Evolutionary conservation across 2,797 vertebrate genomes (phyloP).

Genomic region (Esox masquinongy): DNA sequence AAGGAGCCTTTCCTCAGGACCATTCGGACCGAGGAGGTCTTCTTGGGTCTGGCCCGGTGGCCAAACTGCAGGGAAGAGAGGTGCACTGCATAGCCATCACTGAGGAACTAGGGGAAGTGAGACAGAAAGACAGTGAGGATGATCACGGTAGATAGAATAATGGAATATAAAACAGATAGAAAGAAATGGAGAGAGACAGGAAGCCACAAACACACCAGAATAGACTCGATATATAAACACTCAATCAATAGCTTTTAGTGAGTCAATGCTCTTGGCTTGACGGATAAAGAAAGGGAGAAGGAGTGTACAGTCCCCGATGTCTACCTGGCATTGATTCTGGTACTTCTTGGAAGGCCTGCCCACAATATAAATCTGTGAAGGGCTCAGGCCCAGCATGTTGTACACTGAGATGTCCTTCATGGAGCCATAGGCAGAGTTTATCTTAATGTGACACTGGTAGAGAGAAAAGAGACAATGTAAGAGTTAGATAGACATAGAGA

Average conservation of each 20-base stretch:
- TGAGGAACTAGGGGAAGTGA: conserved; percentile 83
- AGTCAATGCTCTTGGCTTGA: background rate
- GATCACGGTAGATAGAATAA: conserved; percentile 73
- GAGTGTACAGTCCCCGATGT: conserved; percentile 11
- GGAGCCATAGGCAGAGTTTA: conserved; percentile 94
- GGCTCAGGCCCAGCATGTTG: conserved; percentile 88
- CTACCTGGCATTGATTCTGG: conserved; percentile 95
- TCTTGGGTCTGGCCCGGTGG: conserved; percentile 90
- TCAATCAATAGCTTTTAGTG: conserved; percentile 1
- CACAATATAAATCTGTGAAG: conserved; percentile 96
- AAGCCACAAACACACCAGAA: conserved; percentile 16
- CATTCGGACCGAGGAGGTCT: conserved; percentile 91
- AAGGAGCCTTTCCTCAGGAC: conserved; percentile 95
- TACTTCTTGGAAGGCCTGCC: conserved; percentile 97
- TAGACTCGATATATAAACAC: background rate
- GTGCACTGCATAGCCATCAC: conserved; percentile 93
- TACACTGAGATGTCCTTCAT: conserved; percentile 99
- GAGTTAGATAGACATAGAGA: conserved; percentile 29
- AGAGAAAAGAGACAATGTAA: conserved; percentile 31
- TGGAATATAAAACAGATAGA: conserved; percentile 9
- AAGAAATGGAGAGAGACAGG: background rate
- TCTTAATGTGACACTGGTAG: conserved; percentile 94
- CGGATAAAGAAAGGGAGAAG: background rate
- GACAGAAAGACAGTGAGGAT: background rate
- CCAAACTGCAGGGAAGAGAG: conserved; percentile 90